These are phyloP conservation scores for Progne subis DNA, from an alignment of 2,113 vertebrate species.

Conservation along the genomic window DNA sequence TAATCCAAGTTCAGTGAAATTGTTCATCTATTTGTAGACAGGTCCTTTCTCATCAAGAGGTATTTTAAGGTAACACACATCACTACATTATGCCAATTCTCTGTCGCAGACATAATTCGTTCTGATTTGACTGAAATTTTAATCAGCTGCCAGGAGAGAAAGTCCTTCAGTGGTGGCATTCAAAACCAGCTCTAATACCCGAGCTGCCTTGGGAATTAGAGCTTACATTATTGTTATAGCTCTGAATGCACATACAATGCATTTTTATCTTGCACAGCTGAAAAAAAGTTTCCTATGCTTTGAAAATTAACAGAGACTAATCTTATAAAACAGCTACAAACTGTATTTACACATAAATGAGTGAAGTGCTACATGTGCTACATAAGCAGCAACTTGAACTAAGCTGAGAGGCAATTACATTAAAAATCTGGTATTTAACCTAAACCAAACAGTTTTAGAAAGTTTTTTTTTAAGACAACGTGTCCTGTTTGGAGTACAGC, in stretches of 20 bases:
- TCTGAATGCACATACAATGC: neutral
- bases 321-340: neutral
- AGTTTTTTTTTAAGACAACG: neutral
- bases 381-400: neutral
- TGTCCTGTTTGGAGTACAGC: neutral
- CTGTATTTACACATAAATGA: neutral
- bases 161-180: neutral
- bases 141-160: neutral
- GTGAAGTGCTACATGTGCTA: neutral
- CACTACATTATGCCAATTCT: neutral
- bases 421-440: neutral
- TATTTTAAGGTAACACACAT: conserved; percentile 9
- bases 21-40: neutral
- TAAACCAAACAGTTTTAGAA: neutral
- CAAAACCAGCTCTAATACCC: neutral
- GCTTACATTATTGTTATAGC: neutral
- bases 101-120: neutral
- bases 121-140: conserved; percentile 8
- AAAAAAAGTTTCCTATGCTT: neutral
- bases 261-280: neutral
- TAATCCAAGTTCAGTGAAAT: neutral
- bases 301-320: neutral
- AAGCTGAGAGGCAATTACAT: neutral
- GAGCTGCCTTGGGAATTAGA: neutral
- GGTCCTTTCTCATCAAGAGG: neutral